Conservation (phyloP, 2,888 invertebrate genomes). For the Epistrophe eligans region DNA sequence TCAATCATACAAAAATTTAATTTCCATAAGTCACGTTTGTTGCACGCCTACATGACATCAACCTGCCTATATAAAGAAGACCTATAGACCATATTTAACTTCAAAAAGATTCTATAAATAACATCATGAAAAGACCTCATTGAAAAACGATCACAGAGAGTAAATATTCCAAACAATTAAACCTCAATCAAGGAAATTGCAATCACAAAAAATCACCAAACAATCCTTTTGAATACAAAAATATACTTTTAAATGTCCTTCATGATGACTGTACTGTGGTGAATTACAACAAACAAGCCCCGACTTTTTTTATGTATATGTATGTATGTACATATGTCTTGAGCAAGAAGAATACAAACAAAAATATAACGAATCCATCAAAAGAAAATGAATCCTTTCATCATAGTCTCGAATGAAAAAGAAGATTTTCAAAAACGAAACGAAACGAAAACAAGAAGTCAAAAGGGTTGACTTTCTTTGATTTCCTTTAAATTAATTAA, state of each 20-base stretch:
- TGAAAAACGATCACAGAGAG: constrained; percentile 40
- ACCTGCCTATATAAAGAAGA: not conserved
- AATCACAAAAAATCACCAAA: constrained; percentile 47
- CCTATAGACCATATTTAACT: constrained; percentile 7
- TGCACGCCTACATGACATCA: not conserved
- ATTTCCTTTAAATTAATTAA: constrained; percentile 72
- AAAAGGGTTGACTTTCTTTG: constrained; percentile 55
- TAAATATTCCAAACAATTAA: constrained; percentile 67
- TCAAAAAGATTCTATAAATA: constrained; percentile 2
- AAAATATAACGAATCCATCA: constrained; percentile 19
- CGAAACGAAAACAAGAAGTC: not conserved
- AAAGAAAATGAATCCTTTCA: constrained; percentile 61
- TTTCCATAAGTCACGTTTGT: constrained; percentile 31
- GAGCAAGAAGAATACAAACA: not conserved
- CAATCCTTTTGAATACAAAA: constrained; percentile 38
- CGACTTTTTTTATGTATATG: constrained; percentile 28
- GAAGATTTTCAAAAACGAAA: not conserved
- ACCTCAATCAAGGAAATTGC: constrained; percentile 71
- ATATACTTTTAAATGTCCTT: constrained; percentile 29
- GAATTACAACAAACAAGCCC: constrained; percentile 16
- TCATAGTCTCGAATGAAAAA: not conserved
- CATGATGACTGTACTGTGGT: not conserved
- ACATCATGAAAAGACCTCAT: constrained; percentile 21
- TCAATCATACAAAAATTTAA: not conserved
- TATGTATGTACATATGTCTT: not conserved